Conservation (phyloP, 2,113 vertebrate species). For the Clarias macrocephalus region DNA sequence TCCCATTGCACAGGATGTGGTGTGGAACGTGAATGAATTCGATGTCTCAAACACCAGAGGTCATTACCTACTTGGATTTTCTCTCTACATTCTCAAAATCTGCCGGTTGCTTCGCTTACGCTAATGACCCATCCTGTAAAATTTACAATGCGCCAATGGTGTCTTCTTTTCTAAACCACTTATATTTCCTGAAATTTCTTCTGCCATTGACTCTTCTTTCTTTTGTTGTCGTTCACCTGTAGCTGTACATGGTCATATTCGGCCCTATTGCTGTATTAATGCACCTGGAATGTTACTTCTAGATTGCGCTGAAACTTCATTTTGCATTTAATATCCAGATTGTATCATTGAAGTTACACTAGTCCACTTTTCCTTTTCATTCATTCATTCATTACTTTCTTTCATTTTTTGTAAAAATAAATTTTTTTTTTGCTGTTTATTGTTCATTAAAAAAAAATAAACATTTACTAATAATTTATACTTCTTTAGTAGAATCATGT, state of each 20-base stretch:
- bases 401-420: background rate
- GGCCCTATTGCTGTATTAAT: background rate
- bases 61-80: background rate
- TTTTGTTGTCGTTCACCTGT: background rate
- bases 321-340: background rate
- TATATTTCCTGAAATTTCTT: background rate
- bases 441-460: background rate
- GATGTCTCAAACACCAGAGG: background rate
- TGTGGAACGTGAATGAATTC: background rate
- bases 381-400: background rate
- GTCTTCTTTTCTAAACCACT: background rate
- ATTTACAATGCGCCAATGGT: background rate
- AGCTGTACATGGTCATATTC: background rate
- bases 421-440: background rate
- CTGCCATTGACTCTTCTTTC: background rate
- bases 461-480: background rate
- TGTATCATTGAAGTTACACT: background rate
- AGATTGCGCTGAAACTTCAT: background rate
- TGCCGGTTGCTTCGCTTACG: background rate
- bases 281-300: background rate
- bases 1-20: slow-evolving; percentile 16
- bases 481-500: background rate
- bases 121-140: background rate
- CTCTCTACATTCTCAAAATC: background rate
- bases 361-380: background rate